These are phyloP conservation scores for Agrilus mali DNA, from an alignment of 2,888 invertebrate species.

Conservation along the genomic window DNA sequence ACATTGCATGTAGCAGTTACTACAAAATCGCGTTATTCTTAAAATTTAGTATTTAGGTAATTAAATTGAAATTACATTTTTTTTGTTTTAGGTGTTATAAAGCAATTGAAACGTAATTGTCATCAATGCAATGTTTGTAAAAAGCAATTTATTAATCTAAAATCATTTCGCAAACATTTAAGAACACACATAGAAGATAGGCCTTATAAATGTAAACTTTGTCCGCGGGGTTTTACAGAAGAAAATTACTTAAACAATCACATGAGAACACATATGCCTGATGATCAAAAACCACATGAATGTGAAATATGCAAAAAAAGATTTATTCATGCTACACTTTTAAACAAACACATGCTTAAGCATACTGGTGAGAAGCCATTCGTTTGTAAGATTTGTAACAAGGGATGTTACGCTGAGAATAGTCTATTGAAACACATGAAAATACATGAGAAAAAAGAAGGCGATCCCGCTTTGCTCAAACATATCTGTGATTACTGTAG, in stretches of 20 bases:
- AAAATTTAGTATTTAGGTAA: neutral
- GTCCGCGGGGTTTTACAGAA: slow-evolving; percentile 32
- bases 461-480: slow-evolving; percentile 32
- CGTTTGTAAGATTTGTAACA: slow-evolving; percentile 35
- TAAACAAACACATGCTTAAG: slow-evolving; percentile 35
- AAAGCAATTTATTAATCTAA: slow-evolving; percentile 34
- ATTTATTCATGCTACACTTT: slow-evolving; percentile 34
- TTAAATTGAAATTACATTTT: neutral
- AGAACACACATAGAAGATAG: slow-evolving; percentile 35
- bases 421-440: slow-evolving; percentile 36
- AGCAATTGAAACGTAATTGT: slow-evolving; percentile 27
- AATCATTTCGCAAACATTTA: slow-evolving; percentile 35
- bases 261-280: slow-evolving; percentile 32
- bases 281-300: slow-evolving; percentile 36
- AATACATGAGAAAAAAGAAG: slow-evolving; percentile 35
- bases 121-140: slow-evolving; percentile 35
- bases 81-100: slow-evolving; percentile 14
- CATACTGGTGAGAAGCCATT: slow-evolving; percentile 37
- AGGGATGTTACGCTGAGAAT: slow-evolving; percentile 34
- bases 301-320: slow-evolving; percentile 35
- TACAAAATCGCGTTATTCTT: too few relatives aligned
- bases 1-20: too few relatives aligned
- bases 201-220: slow-evolving; percentile 33
- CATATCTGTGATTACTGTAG: slow-evolving; percentile 36
- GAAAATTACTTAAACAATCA: slow-evolving; percentile 36